Evolutionary conservation across 2,888 invertebrate species (phyloP).

Genomic region (Eupithecia subumbrata): DNA sequence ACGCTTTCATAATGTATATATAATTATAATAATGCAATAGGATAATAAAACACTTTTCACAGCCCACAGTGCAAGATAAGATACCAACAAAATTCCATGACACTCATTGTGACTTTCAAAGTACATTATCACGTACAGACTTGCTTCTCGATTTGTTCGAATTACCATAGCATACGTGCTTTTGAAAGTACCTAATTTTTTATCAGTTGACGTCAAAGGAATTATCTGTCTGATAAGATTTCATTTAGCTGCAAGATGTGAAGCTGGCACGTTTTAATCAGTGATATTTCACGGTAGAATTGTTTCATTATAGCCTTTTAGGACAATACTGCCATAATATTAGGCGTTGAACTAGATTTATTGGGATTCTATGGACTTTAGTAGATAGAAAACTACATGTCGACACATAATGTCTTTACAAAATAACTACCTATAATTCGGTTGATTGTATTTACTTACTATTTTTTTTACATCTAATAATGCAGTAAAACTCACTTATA

Average conservation of each 20-base stretch:
- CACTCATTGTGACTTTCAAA: constrained; percentile 30
- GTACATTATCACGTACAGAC: constrained; percentile 32
- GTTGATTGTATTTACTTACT: not conserved
- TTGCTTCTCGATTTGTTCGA: constrained; percentile 29
- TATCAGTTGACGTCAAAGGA: constrained; percentile 65
- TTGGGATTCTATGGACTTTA: not conserved
- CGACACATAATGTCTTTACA: not conserved
- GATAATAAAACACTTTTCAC: not conserved
- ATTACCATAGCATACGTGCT: constrained; percentile 50
- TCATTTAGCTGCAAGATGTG: constrained; percentile 57
- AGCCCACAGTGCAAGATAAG: constrained; percentile 25
- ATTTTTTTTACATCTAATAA: too few species aligned
- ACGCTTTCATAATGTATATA: constrained; percentile 4
- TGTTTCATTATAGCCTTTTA: constrained; percentile 7
- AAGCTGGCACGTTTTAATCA: constrained; percentile 64
- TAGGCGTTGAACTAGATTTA: not conserved
- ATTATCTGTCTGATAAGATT: constrained; percentile 74
- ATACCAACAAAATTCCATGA: constrained; percentile 26
- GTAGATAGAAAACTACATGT: not conserved
- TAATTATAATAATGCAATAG: constrained; percentile 11
- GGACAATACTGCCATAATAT: not conserved
- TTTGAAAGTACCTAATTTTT: constrained; percentile 54
- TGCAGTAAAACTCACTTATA: not conserved
- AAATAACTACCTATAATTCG: too few species aligned
- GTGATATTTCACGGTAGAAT: constrained; percentile 8